These are phyloP conservation scores for Alca torda DNA, from an alignment of 2,797 vertebrate genomes.

Conservation along the genomic window DNA sequence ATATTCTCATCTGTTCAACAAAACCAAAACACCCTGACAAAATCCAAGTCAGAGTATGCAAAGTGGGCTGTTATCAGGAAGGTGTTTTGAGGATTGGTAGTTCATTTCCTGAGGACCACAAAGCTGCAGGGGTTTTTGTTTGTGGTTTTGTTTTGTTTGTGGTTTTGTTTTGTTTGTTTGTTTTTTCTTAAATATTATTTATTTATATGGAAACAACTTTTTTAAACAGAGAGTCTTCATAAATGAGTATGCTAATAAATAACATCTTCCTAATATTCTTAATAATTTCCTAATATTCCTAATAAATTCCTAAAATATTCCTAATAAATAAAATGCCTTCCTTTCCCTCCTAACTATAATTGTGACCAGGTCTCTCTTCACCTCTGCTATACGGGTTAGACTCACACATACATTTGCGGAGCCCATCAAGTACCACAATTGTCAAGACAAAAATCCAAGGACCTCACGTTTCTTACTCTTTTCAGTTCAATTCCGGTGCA, in stretches of 20 bases:
- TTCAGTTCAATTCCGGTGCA: background rate
- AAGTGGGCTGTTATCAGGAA: background rate
- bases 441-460: background rate
- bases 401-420: background rate
- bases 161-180: too few species aligned
- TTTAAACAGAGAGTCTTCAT: background rate
- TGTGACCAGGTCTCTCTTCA: background rate
- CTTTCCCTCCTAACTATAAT: background rate
- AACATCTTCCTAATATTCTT: background rate
- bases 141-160: background rate
- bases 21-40: background rate
- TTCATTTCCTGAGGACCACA: background rate
- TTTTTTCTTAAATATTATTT: background rate
- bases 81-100: background rate
- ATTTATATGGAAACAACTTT: background rate
- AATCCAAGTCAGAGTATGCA: background rate
- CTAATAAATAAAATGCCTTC: background rate
- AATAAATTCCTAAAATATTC: background rate
- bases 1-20: background rate
- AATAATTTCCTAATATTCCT: background rate
- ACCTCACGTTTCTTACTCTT: background rate
- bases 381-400: background rate
- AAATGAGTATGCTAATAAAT: background rate
- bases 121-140: background rate
- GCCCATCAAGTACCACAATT: background rate